A percentile compares a stretch with the other conserved stretches of the same genome.
Evolutionary conservation across 2,888 invertebrate species (phyloP).

Genomic region (Chaetoderma sp.): DNA sequence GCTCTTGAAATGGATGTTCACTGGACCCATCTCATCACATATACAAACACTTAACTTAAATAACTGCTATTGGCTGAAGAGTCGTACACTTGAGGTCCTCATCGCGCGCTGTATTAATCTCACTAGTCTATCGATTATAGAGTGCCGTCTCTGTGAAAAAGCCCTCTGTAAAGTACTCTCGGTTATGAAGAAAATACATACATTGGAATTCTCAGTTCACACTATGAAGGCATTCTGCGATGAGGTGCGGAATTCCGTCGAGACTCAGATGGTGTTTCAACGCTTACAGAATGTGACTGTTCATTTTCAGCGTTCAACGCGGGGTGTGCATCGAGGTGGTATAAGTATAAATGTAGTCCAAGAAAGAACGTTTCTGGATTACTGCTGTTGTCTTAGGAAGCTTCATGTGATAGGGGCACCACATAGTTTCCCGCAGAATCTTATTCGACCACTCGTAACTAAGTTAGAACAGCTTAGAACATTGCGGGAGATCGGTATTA

Average conservation of each 20-base stretch:
- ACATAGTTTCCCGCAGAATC: constrained; percentile 57
- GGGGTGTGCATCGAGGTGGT: constrained; percentile 40
- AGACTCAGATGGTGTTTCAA: constrained; percentile 49
- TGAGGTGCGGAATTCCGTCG: constrained; percentile 46
- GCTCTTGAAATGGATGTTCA: constrained; percentile 47
- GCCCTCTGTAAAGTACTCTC: constrained; percentile 55
- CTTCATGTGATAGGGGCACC: constrained; percentile 61
- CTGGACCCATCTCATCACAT: constrained; percentile 35
- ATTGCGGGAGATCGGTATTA: constrained; percentile 56
- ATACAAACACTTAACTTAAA: constrained; percentile 55
- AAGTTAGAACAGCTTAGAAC: constrained; percentile 52
- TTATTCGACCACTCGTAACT: constrained; percentile 59
- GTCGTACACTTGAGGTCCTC: constrained; percentile 42
- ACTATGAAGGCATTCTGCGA: constrained; percentile 60
- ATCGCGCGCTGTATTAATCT: constrained; percentile 54
- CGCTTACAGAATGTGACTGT: constrained; percentile 52
- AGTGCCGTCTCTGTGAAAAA: constrained; percentile 53
- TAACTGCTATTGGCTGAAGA: constrained; percentile 61
- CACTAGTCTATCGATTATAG: constrained; percentile 53
- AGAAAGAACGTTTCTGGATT: constrained; percentile 58
- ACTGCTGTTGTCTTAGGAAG: constrained; percentile 56
- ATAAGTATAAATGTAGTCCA: constrained; percentile 57
- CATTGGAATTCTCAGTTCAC: constrained; percentile 54
- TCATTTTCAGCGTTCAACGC: constrained; percentile 54
- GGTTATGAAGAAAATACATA: constrained; percentile 45